phyloP scores from a whole-genome alignment of 1,140 invertebrate species.

The Fopius arisanus region DNA sequence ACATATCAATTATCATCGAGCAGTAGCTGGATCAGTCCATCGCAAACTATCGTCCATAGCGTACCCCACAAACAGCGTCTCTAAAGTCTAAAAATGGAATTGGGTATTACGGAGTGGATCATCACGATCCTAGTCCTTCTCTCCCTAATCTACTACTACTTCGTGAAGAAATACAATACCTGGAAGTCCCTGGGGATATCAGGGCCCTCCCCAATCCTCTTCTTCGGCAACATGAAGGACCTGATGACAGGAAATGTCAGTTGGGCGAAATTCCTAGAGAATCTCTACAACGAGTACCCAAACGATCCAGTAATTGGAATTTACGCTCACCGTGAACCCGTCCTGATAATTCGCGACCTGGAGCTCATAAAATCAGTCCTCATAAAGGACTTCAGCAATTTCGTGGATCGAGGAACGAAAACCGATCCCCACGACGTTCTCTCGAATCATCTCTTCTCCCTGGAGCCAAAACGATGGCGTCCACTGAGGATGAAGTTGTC shows the following conservation, averaged over 20 bases:
- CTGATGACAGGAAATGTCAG: neutral
- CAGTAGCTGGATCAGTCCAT: no score
- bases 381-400: conserved; percentile 64
- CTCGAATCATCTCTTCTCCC: conserved; percentile 48
- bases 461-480: conserved; percentile 38
- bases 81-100: neutral
- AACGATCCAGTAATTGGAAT: conserved; percentile 24
- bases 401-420: conserved; percentile 53
- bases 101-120: neutral
- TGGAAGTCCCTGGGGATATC: conserved; percentile 18
- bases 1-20: no score
- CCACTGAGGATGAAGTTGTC: conserved; percentile 38
- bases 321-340: conserved; percentile 39
- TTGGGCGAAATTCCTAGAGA: neutral
- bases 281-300: neutral
- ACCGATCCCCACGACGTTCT: conserved; percentile 53
- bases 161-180: conserved; percentile 7
- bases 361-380: conserved; percentile 61
- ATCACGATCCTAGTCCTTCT: neutral
- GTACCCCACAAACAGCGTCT: no score
- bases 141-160: conserved; percentile 21
- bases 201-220: conserved; percentile 19
- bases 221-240: conserved; percentile 26
- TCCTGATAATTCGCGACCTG: conserved; percentile 56
- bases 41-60: no score